Evolutionary conservation across 2,888 invertebrate species (phyloP), one percentile per base, ranked within the genome.

Genomic region (Tetheella fluctuosa): DNA sequence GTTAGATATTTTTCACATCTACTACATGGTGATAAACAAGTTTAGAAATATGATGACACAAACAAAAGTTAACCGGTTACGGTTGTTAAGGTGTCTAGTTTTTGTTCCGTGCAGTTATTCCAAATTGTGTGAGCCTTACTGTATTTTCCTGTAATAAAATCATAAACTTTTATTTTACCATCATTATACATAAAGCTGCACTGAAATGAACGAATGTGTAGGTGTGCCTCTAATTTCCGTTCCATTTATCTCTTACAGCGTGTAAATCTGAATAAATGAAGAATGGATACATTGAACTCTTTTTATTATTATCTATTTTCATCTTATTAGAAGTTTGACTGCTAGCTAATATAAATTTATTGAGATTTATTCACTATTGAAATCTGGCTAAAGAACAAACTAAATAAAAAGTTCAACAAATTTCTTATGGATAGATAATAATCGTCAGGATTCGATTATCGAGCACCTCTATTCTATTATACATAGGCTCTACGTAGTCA

Each of bases 211-310:
- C 28, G 28, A 12, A 17, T 63, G 71, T 65, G 82, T 85, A 75
- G 84, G 84, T 75, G 81, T 78, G 71, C 76, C 72, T 68, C 78
- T 84, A 82, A 81, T 84, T 81, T 84, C 80, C 80, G 84, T 77
- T 83, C 80, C 79, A 82, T 84, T 80, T 83, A 82, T 77, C 76
- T 79, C 66, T 70, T 74, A 73, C 71, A 75, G 67, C 65, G 67
- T 68, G 69, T 75, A 70, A 79, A 76, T 73, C 74, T 78, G 75
- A 68, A 77, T 77, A 79, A 79, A 80, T 77, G 69, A 70, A 69
- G 69, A 76, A 76, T 73, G 69, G 67, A 74, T 73, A 69, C 75
- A 76, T 71, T 81, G 74, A 79, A 79, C 79, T 76, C 67, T 69
- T 64, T 64, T 39, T n/a, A n/a, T 53, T 67, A 64, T 65, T 64